Percentiles rank a stretch among this genome's conserved stretches.
Evolutionary conservation across 2,888 invertebrate genomes (phyloP).

Genomic region (Nemapogon koenigi): DNA sequence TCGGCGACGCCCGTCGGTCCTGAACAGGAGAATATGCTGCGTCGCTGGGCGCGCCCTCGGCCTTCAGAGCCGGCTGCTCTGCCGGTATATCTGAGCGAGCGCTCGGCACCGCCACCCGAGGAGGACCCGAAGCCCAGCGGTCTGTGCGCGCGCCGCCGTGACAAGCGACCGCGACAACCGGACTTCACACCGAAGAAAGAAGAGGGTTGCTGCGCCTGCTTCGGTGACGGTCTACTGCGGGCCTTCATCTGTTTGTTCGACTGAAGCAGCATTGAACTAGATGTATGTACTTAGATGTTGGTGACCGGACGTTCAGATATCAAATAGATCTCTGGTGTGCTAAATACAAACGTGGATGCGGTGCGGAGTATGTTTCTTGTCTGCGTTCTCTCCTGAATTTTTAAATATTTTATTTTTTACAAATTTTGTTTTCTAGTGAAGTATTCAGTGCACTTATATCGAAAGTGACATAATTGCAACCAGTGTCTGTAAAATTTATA

Average conservation of each 20-base stretch:
- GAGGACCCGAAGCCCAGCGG: constrained; percentile 37
- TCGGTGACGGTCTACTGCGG: constrained; percentile 54
- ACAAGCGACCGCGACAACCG: constrained; percentile 44
- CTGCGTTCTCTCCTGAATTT: too few relatives aligned
- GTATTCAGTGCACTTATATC: too few relatives aligned
- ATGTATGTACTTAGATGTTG: too few relatives aligned
- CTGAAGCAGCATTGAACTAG: too few relatives aligned
- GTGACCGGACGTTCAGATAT: too few relatives aligned
- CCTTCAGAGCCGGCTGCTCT: constrained; percentile 44
- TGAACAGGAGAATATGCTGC: constrained; percentile 47
- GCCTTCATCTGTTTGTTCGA: constrained; percentile 63
- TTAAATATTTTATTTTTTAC: too few relatives aligned
- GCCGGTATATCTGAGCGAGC: constrained; percentile 47
- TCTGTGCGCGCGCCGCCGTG: constrained; percentile 35
- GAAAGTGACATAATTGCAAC: too few relatives aligned
- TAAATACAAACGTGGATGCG: too few relatives aligned
- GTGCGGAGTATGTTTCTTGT: too few relatives aligned
- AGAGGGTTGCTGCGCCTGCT: constrained; percentile 48
- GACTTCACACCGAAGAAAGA: constrained; percentile 42
- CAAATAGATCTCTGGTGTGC: too few relatives aligned
- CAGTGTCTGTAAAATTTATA: too few relatives aligned
- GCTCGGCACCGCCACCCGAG: constrained; percentile 38
- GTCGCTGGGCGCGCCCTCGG: constrained; percentile 49
- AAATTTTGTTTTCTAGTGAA: too few relatives aligned
- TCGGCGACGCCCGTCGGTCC: constrained; percentile 52